Conservation (phyloP, 2,888 invertebrate species). For the Cylindroiulus punctatus region DNA sequence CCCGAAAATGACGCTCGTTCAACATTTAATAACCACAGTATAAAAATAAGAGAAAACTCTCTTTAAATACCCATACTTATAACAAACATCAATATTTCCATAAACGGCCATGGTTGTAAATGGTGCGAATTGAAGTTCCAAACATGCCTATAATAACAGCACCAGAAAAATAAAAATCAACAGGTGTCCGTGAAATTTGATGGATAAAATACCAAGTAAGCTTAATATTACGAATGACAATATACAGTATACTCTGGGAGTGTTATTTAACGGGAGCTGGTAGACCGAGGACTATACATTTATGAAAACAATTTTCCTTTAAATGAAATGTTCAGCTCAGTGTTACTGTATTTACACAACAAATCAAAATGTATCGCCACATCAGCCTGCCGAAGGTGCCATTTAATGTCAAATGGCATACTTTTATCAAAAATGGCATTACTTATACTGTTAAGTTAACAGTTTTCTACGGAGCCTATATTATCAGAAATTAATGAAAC, state of each 20-base stretch:
- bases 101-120: background rate
- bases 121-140: background rate
- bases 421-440: background rate
- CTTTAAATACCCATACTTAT: background rate
- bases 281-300: background rate
- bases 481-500: too few species aligned
- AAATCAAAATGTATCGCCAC: background rate
- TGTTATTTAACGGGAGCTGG: background rate
- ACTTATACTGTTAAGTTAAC: background rate
- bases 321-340: background rate
- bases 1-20: too few species aligned
- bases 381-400: background rate
- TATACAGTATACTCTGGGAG: background rate
- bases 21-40: background rate
- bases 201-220: background rate
- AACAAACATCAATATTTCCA: background rate
- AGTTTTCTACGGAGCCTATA: constrained; percentile 5
- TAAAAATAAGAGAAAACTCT: background rate
- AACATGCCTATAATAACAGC: constrained; percentile 22
- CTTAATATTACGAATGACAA: constrained; percentile 20
- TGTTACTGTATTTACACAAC: background rate
- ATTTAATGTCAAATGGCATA: background rate
- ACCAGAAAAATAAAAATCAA: constrained; percentile 33
- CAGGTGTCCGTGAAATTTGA: background rate
- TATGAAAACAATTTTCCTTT: background rate